Percentiles rank a stretch among this genome's conserved stretches.
These are phyloP conservation scores for Argopecten irradians DNA, from an alignment of 1,140 invertebrate species.

Conservation along the genomic window DNA sequence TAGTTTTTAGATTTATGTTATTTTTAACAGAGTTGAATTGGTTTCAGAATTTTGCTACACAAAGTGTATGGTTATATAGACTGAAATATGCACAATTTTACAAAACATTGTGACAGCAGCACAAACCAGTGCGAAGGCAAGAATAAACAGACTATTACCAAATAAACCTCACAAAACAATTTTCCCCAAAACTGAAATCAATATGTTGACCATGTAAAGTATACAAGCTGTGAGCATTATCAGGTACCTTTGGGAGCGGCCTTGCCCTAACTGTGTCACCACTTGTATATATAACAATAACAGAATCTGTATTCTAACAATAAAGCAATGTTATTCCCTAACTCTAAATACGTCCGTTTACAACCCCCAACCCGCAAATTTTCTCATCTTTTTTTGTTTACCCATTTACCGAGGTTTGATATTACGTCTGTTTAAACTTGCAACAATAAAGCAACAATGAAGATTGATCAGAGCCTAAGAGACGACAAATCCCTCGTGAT, in stretches of 20 bases:
- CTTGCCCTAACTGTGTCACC: neutral
- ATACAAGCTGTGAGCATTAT: neutral
- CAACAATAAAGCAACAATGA: neutral
- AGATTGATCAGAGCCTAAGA: neutral
- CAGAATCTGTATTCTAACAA: neutral
- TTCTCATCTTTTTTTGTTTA: neutral
- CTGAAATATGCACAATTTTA: neutral
- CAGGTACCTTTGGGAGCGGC: neutral
- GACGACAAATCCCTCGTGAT: neutral
- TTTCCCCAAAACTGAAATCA: neutral
- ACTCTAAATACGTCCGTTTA: slow-evolving; percentile 4
- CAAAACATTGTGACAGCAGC: neutral
- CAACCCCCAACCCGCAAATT: neutral
- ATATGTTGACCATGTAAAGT: neutral
- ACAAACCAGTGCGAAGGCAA: neutral
- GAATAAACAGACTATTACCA: neutral
- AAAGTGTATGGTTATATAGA: neutral
- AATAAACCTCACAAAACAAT: neutral
- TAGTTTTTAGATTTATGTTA: neutral
- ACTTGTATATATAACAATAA: neutral
- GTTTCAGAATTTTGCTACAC: neutral
- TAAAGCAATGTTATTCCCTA: neutral
- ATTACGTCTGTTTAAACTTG: neutral
- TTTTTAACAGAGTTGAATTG: no score
- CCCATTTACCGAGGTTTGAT: neutral